Evolutionary conservation across 1,140 invertebrate genomes (phyloP), one percentile per base, ranked within the genome.

Genomic region (Lordiphosa clarofinis): DNA sequence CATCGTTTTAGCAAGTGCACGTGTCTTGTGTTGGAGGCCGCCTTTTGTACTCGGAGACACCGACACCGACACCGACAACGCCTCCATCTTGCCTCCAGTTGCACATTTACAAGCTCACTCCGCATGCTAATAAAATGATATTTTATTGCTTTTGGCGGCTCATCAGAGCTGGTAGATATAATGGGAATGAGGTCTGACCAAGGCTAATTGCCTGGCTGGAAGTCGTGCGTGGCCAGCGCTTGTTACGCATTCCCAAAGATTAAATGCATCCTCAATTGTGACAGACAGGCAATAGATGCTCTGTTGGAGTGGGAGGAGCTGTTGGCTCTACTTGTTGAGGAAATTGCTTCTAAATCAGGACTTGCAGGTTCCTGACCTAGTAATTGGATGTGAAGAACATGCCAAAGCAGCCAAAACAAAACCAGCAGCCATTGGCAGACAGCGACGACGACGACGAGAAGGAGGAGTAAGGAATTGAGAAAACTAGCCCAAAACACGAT

Each of bases 401-500:
- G 72, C 65, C 65, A 59, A 52, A 56, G 42, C 31, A 50, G 57
- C 59, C 46, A 38, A 38, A 40, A 19, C 40, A 19, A 44, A 13
- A 50, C 36, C 24, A 56, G 31, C 40, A 15, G 12, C 4, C 33
- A n/a, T 9, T 8, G 33, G 36, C n/a, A 53, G 61, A 46, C 47
- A 43, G 28, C 52, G 36, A n/a, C n/a, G n/a, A n/a, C n/a, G n/a
- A n/a, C n/a, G n/a, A n/a, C n/a, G 50, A 49, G 40, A 52, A 33
- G 37, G 35, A 31, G 52, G 44, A 54, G 38, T 39, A 56, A 56
- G 48, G 37, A 28, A 28, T 68, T 59, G 56, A 19, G 64, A 69
- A 78, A 87, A 87, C 79, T 87, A 87, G 81, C 73, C 76, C 78
- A 81, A 75, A 84, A 82, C 86, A 87, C n/a, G 86, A 87, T 87